Evolutionary conservation across 2,888 invertebrate species (phyloP), one percentile per base, ranked within the genome.

Genomic region (Hypercompe scribonia): DNA sequence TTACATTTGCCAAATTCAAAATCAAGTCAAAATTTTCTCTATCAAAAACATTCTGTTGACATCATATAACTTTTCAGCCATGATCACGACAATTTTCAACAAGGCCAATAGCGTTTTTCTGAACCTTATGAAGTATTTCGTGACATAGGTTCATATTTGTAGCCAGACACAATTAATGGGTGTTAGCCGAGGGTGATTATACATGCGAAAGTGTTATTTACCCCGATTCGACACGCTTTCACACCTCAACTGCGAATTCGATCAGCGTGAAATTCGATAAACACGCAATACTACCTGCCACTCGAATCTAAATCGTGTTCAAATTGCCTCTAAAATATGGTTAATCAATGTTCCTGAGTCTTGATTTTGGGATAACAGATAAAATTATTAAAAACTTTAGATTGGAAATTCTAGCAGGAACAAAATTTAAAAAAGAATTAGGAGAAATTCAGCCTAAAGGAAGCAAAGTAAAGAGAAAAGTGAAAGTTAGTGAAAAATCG

Each of bases 211-310:
- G 71, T 71, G 39, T 65, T 71, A 42, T 71, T 65, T 46, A 65
- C 28, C 28, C 3, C 39, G 31, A 39, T 71, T 71, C 42, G 65
- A 15, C 42, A 73, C 73, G 69, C 73, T 73, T 73, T 74, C 71
- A 36, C 65, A 28, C 36, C 11, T 67, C 61, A 68, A 61, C 58
- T 71, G 61, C 10, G 31, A 21, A 39, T 50, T 54, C 33, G 50
- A 65, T 70, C 33, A 33, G 46, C 50, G 66, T 63, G 50, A 73
- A 73, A 70, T 73, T 70, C 34, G 33, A 50, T 69, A 66, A 31
- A 58, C 65, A 28, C 42, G 64, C 64, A 3, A 36, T 54, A n/a
- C 24, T 10, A 54, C 50, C 24, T 24, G 24, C 50, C 50, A 10
- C 1, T 50, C 2, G n/a, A 54, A 54, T 21, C n/a, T 54, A 54